Conservation (phyloP, 2,888 invertebrate species). For the Hoplodrina ambigua region DNA sequence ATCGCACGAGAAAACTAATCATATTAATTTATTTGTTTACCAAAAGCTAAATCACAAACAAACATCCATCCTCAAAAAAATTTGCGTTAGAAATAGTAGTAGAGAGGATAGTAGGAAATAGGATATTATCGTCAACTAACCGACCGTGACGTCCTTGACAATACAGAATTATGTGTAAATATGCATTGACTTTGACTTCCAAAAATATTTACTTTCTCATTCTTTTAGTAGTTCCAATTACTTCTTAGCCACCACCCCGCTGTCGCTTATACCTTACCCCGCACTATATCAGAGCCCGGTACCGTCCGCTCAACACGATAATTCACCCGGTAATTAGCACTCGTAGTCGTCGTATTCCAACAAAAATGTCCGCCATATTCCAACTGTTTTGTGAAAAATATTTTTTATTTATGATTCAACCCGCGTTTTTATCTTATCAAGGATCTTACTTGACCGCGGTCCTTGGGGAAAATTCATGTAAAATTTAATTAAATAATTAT, state of each 20-base stretch:
- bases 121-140: no score
- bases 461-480: slow-evolving; percentile 24
- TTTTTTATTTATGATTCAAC: slow-evolving; percentile 80
- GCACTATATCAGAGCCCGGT: slow-evolving; percentile 50
- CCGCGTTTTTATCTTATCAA: slow-evolving; percentile 75
- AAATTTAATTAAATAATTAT: slow-evolving; percentile 13
- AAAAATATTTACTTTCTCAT: no score
- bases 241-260: slow-evolving; percentile 21
- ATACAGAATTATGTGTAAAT: no score
- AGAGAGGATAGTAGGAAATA: no score
- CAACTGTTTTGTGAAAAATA: slow-evolving; percentile 78
- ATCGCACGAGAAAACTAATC: no score
- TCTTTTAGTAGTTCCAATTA: no score
- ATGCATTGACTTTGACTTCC: no score
- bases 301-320: slow-evolving; percentile 78
- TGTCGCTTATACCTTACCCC: slow-evolving; percentile 51
- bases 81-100: no score
- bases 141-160: no score
- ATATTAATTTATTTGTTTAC: no score
- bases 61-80: no score
- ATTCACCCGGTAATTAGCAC: slow-evolving; percentile 88
- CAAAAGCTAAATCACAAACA: no score
- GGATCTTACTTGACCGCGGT: slow-evolving; percentile 55
- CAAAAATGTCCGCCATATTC: slow-evolving; percentile 84
- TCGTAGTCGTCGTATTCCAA: slow-evolving; percentile 83